Conservation (phyloP, 2,888 invertebrate genomes). For the Cremastobaeus sp. region DNA sequence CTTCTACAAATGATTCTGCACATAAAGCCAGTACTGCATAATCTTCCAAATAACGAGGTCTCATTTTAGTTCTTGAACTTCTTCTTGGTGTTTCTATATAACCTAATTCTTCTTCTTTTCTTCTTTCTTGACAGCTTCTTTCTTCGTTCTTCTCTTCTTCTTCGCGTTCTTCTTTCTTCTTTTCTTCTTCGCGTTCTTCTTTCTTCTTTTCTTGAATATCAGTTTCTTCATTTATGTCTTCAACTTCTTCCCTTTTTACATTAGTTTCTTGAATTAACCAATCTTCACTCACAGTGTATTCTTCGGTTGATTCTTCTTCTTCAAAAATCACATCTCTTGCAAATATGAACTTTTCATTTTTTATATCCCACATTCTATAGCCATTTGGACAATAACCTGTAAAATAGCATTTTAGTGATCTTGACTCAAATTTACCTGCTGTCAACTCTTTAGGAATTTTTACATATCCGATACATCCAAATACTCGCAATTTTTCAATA, state of each 20-base stretch:
- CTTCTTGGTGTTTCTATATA: not conserved
- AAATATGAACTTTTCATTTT: slow-evolving; percentile 1
- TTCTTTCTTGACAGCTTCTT: not conserved
- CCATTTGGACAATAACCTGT: slow-evolving; percentile 63
- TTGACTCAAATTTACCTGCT: slow-evolving; percentile 63
- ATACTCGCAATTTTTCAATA: slow-evolving; percentile 56
- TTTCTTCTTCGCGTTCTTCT: slow-evolving; percentile 1
- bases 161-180: not conserved
- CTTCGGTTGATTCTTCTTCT: slow-evolving; percentile 20
- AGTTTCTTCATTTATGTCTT: too few species aligned
- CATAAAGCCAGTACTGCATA: not conserved
- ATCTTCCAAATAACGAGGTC: not conserved
- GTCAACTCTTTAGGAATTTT: slow-evolving; percentile 58
- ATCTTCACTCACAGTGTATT: slow-evolving; percentile 4
- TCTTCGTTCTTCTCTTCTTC: not conserved
- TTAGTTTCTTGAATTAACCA: slow-evolving; percentile 23
- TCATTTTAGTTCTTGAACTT: not conserved
- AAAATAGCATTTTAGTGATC: slow-evolving; percentile 54
- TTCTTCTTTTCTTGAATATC: not conserved
- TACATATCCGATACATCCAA: slow-evolving; percentile 62
- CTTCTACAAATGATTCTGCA: not conserved
- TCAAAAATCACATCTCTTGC: slow-evolving; percentile 10
- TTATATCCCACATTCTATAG: slow-evolving; percentile 50
- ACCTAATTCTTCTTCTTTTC: not conserved
- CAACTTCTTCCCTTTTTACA: too few species aligned